A percentile compares a stretch with the other conserved stretches of the same genome.
Conservation (phyloP, 2,888 invertebrate species). For the Pristionchus entomophagus region DNA sequence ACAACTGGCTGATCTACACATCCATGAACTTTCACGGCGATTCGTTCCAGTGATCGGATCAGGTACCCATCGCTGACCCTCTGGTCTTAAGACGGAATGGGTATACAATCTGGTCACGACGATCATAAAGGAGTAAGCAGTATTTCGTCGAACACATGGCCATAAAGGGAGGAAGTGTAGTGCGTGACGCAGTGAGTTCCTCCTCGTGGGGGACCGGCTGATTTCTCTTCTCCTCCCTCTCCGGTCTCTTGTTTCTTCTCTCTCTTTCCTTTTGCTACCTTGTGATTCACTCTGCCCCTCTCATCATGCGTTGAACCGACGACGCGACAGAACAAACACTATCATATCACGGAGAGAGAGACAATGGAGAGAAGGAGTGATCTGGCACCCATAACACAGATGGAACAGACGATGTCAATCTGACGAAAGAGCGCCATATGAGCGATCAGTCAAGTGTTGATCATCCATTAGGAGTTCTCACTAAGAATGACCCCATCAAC, state of each 20-base stretch:
- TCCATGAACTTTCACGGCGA: no score
- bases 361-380: background rate
- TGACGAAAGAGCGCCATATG: no score
- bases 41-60: no score
- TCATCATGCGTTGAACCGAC: background rate
- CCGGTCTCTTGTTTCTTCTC: background rate
- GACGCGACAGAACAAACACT: conserved; percentile 1
- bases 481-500: no score
- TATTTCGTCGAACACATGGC: conserved; percentile 20
- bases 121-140: background rate
- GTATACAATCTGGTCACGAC: no score
- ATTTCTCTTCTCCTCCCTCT: background rate
- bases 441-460: no score
- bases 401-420: no score
- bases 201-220: conserved; percentile 17
- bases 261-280: conserved; percentile 12
- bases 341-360: conserved; percentile 16
- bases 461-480: no score
- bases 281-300: background rate
- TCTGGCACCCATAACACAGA: background rate
- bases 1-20: no score
- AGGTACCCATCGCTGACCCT: no score
- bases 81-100: no score
- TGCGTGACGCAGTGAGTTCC: conserved; percentile 16
- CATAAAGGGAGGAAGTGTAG: no score